These are phyloP conservation scores for Alaudala cheleensis DNA, from an alignment of 2,113 vertebrate species.

Conservation along the genomic window DNA sequence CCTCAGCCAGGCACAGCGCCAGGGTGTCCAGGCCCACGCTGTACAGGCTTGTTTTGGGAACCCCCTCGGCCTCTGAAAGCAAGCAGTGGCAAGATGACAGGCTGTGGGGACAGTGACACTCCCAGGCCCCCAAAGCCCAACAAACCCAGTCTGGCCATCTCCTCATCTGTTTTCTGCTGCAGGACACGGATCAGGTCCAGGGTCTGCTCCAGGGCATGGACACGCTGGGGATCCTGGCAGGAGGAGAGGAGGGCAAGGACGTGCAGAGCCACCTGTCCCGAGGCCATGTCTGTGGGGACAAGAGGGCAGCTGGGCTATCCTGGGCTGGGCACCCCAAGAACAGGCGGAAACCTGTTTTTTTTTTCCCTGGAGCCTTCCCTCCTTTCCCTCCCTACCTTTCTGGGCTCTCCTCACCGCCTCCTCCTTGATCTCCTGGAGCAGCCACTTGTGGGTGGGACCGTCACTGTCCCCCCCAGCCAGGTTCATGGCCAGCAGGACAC, in stretches of 20 bases:
- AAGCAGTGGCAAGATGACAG: neutral
- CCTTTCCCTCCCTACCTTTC: neutral
- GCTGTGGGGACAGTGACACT: rapidly evolving
- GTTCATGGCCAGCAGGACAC: slow-evolving; percentile 72
- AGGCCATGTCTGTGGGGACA: slow-evolving; percentile 46
- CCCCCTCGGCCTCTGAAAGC: neutral
- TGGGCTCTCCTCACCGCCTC: neutral
- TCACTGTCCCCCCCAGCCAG: neutral
- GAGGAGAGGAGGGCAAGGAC: slow-evolving; percentile 73
- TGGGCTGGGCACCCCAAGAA: too few species aligned
- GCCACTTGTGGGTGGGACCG: neutral
- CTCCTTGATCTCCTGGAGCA: slow-evolving; percentile 40
- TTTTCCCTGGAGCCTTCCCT: rapidly evolving
- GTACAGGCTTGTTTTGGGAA: slow-evolving; percentile 25
- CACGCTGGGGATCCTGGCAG: slow-evolving; percentile 15
- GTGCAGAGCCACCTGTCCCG: slow-evolving; percentile 59
- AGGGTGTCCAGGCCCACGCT: slow-evolving; percentile 4
- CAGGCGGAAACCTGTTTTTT: rapidly evolving
- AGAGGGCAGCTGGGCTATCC: rapidly evolving
- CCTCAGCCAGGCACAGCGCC: slow-evolving; percentile 18
- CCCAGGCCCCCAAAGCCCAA: neutral
- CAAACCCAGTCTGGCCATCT: neutral
- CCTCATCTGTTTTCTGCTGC: neutral
- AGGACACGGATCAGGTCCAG: neutral
- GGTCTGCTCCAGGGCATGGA: neutral